A percentile compares a stretch with the other conserved stretches of the same genome.
These are phyloP conservation scores for Pristionchus arcanus DNA, from an alignment of 2,888 invertebrate genomes.

Conservation along the genomic window DNA sequence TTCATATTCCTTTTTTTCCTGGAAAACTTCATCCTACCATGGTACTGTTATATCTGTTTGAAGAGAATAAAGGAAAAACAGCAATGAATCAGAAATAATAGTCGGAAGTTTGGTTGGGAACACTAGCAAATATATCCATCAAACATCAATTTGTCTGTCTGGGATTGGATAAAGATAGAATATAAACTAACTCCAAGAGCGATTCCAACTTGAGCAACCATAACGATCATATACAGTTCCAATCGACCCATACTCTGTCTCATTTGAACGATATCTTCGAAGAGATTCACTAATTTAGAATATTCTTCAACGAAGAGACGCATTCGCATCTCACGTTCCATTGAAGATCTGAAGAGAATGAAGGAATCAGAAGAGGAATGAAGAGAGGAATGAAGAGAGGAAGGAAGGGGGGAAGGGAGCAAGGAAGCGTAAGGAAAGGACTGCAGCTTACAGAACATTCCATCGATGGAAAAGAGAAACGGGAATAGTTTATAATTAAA, in stretches of 20 bases:
- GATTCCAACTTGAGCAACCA: slow-evolving; percentile 48
- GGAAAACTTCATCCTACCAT: neutral
- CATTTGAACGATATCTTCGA: slow-evolving; percentile 55
- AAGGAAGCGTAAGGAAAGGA: slow-evolving; percentile 2
- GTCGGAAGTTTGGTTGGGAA: slow-evolving; percentile 2
- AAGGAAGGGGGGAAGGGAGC: neutral
- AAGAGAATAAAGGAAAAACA: neutral
- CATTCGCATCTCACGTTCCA: slow-evolving; percentile 53
- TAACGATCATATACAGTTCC: slow-evolving; percentile 52
- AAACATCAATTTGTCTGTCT: neutral
- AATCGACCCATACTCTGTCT: slow-evolving; percentile 49
- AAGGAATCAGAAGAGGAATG: neutral
- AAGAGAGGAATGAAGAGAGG: neutral
- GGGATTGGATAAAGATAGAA: neutral
- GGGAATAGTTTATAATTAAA: slow-evolving; percentile 8
- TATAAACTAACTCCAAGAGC: slow-evolving; percentile 43
- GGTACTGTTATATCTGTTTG: neutral
- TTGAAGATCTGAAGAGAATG: slow-evolving; percentile 4
- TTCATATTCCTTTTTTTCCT: neutral
- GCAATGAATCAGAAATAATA: slow-evolving; percentile 1
- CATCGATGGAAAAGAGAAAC: slow-evolving; percentile 37
- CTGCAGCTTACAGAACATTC: slow-evolving; percentile 28
- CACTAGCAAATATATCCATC: neutral
- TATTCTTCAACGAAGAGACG: slow-evolving; percentile 54
- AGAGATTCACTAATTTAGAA: slow-evolving; percentile 42